These are phyloP conservation scores for Nothobranchius furzeri DNA, from an alignment of 2,113 vertebrate genomes.

Conservation along the genomic window DNA sequence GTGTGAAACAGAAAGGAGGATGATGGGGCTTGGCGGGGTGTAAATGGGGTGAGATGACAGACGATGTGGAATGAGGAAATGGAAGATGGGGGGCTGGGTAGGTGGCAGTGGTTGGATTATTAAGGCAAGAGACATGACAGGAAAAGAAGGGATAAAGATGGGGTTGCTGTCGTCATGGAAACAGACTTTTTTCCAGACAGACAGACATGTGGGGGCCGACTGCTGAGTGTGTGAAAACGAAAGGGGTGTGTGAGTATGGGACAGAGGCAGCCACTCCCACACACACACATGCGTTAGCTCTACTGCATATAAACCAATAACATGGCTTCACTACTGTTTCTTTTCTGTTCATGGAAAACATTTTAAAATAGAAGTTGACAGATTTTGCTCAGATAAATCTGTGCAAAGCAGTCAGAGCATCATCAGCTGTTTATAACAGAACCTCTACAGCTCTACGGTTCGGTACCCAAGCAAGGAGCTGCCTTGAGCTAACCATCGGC, in stretches of 20 bases:
- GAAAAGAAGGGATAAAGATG: conserved; percentile 53
- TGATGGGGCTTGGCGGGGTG: conserved; percentile 65
- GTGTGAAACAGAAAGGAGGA: conserved; percentile 31
- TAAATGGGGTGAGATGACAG: conserved; percentile 71
- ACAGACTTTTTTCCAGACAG: conserved; percentile 61
- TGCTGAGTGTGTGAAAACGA: conserved; percentile 69
- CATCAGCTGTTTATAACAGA: background rate
- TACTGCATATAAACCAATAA: background rate
- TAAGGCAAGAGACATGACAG: conserved; percentile 58
- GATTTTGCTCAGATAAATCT: background rate
- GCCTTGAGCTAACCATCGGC: too few species aligned
- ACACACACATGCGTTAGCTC: conserved; percentile 11
- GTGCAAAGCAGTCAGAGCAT: background rate
- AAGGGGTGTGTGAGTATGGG: conserved; percentile 48
- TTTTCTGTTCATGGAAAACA: background rate
- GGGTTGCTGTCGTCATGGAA: conserved; percentile 71
- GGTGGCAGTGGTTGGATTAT: conserved; percentile 34
- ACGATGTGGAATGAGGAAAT: conserved; percentile 53
- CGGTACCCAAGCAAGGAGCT: background rate
- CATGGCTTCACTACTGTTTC: background rate
- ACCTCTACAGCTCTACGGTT: background rate
- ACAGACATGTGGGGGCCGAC: conserved; percentile 41
- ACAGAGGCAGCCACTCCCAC: conserved; percentile 45
- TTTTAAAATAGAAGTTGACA: too few species aligned
- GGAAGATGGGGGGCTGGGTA: conserved; percentile 5